Conservation (phyloP, 2,113 vertebrate genomes). For the Butorides virescens region DNA sequence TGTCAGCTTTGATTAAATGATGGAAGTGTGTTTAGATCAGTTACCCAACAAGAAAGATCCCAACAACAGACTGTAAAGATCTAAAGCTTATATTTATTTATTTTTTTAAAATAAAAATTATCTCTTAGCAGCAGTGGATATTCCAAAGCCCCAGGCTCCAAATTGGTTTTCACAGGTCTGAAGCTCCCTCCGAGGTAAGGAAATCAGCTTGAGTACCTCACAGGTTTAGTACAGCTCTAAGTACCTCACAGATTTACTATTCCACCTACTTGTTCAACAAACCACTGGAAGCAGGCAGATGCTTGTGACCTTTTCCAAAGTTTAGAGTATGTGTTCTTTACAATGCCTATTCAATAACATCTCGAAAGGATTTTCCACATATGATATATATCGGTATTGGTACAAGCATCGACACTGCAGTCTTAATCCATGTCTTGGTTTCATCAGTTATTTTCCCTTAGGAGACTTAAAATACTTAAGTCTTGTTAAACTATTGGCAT, state of each 20-base stretch:
- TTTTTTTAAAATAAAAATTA: neutral
- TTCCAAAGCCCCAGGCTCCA: neutral
- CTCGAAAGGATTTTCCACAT: neutral
- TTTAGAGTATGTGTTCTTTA: neutral
- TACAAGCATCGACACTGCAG: neutral
- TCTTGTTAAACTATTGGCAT: neutral
- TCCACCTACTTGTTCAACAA: neutral
- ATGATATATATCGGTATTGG: neutral
- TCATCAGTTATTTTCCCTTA: neutral
- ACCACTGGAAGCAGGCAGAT: neutral
- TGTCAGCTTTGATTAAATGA: conserved; percentile 14
- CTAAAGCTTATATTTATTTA: neutral
- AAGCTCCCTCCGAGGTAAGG: neutral
- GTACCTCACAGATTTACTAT: neutral
- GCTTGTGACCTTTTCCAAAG: neutral
- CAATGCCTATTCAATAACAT: neutral
- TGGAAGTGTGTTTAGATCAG: neutral
- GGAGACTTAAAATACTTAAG: neutral
- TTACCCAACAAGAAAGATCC: neutral
- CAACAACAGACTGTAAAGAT: neutral
- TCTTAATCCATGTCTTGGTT: neutral
- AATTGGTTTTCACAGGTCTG: neutral
- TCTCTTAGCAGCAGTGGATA: neutral
- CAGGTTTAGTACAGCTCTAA: neutral
- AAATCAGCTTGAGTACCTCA: neutral